Base-by-base conservation (phyloP, 1,140 invertebrate species). In the Conopomorpha cramerella region DNA sequence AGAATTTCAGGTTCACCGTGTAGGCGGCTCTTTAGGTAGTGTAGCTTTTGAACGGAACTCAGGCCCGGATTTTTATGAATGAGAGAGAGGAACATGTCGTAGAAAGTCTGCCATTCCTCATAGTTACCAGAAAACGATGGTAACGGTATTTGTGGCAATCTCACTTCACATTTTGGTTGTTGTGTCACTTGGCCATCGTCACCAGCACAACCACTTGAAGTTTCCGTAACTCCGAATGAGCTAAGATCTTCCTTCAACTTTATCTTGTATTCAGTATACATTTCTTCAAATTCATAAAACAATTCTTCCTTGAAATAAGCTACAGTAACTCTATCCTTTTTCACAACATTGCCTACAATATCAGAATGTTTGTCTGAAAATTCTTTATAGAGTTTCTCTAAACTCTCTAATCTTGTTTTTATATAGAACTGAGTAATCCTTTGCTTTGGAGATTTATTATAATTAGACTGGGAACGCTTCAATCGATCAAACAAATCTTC, bases 101-200 rank as follows among this genome's bases (percentile, higher is more conserved):
- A 34, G 32, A 46, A 55, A 11, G 43, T 41, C 19, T 51, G 51
- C 51, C 51, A 54, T 14, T 55, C 52, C 12, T 49, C 43, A 25
- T 52, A 55, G 27, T 38, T 46, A 1, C 49, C 46, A 7, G 0
- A 30, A 19, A 55, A 55, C 7, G 31, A 40, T 1, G 49, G 46
- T 30, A 52, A 14, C 11, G 46, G 8, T 11, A 51, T 51, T 13
- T 12, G 28, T 0, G 43, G 51, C n/a, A 53, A 29, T 17, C 38
- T 45, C 13, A 47, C 29, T 15, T 40, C 38, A 31, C 30, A 8
- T 4, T 16, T 13, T 2, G 2, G 12, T 2, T 30, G 13, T 14
- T 30, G 12, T 14, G 12, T 30, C 7, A 2, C 6, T 8, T 14
- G 3, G 3, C 12, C 3, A 6, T 8, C 2, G 29, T 14, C 3